Conservation (phyloP, 2,797 vertebrate species). For the Sebastes umbrosus region DNA sequence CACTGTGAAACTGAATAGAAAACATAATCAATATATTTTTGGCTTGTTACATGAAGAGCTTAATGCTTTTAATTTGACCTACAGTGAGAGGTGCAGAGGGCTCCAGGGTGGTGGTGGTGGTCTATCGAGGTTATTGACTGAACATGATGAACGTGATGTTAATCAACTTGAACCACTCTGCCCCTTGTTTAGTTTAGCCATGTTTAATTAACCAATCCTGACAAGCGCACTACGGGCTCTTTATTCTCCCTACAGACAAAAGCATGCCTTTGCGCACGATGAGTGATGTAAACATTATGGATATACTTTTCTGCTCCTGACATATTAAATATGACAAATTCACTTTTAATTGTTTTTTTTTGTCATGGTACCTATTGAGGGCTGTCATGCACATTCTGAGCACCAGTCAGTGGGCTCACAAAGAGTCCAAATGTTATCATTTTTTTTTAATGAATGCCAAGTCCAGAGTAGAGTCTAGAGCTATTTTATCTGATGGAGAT, state of each 20-base stretch:
- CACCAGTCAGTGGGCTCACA: not conserved
- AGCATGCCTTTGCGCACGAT: not conserved
- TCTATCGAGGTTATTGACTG: not conserved
- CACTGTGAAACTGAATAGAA: not conserved
- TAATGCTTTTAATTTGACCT: slow-evolving; percentile 1
- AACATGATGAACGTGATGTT: slow-evolving; percentile 2
- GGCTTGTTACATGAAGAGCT: not conserved
- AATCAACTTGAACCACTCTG: slow-evolving; percentile 7
- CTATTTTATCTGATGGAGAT: not conserved
- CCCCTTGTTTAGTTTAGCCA: not conserved
- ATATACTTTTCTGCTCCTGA: not conserved
- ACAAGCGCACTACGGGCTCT: not conserved
- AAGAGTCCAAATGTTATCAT: not conserved
- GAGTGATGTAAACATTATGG: not conserved
- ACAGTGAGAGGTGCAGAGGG: not conserved
- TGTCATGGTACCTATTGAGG: not conserved
- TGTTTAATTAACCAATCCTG: slow-evolving; percentile 2
- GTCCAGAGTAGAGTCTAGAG: not conserved
- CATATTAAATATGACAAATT: not conserved
- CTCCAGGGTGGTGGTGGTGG: not conserved
- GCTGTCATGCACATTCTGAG: not conserved
- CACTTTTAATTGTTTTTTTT: not conserved
- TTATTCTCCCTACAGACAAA: not conserved
- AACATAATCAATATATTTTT: not conserved
- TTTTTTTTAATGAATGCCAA: not conserved